These are phyloP conservation scores for Lordiphosa stackelbergi DNA, from an alignment of 1,140 invertebrate genomes.

Conservation along the genomic window DNA sequence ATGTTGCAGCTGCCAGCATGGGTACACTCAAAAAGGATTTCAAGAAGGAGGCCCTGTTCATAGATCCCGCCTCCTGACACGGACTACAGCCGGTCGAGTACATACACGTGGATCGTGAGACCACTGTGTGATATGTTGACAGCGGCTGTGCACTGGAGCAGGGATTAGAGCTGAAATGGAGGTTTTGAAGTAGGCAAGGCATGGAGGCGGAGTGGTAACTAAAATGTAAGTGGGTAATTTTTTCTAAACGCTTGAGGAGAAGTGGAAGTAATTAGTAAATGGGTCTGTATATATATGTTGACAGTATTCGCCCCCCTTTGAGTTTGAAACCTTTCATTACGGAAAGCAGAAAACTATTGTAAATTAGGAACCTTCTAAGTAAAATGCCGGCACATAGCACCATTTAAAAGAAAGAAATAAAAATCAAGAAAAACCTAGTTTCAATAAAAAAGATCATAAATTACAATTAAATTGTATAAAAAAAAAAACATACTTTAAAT, in stretches of 20 bases:
- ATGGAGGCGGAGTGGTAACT: conserved; percentile 46
- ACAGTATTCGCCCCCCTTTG: neutral
- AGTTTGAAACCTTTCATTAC: neutral
- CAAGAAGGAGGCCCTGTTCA: conserved; percentile 80
- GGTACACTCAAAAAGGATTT: conserved; percentile 77
- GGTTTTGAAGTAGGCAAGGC: conserved; percentile 55
- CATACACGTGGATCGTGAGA: conserved; percentile 92
- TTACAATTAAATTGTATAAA: conserved; percentile 69
- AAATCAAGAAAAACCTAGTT: conserved; percentile 27
- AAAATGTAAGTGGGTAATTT: conserved; percentile 54
- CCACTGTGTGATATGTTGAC: conserved; percentile 85
- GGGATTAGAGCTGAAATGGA: conserved; percentile 55
- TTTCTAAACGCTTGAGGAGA: conserved; percentile 63
- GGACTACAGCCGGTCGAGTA: conserved; percentile 91
- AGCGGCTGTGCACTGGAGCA: conserved; percentile 65
- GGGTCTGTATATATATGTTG: conserved; percentile 11
- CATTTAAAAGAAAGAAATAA: neutral
- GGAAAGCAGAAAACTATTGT: conserved; percentile 62
- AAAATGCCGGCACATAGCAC: conserved; percentile 22
- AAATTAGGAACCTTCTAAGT: conserved; percentile 75
- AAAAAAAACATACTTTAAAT: conserved; percentile 30
- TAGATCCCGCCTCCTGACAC: conserved; percentile 86
- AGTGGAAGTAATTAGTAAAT: conserved; percentile 20
- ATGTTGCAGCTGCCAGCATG: conserved; percentile 61
- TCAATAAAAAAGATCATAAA: conserved; percentile 43